Evolutionary conservation across 2,888 invertebrate species (phyloP), one percentile per base, ranked within the genome.

Genomic region (Argyresthia albistria): DNA sequence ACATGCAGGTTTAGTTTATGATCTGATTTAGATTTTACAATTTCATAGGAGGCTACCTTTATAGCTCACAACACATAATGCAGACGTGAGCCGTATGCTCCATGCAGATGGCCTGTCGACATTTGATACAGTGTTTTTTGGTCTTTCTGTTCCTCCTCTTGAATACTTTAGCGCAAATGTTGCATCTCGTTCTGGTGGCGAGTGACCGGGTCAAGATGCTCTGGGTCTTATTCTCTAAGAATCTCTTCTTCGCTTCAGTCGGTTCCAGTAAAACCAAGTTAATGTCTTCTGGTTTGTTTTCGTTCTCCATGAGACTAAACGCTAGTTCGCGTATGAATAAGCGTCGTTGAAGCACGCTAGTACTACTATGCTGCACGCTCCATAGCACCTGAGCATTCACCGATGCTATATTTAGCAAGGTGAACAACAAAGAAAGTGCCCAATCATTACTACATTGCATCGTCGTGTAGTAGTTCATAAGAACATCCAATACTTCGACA

Each of bases 381-480:
- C 83, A 87, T 54, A 86, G 59, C 1, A 86, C 81, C 65, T 88
- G 88, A 46, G 87, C 74, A 59, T 86, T 87, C 0, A 87, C 65
- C 0, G 81, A 70, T 1, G 86, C 83, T 60, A 87, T 76, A 56
- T 88, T 86, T 11, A 87, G 63, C 51, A 87, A 58, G 35, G 77
- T 77, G 54, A 80, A 84, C 58, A 87, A 86, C 54, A 87, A 59
- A 4, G 83, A 76, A 8, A 82, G 57, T 0, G 78, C 75, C 87
- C 87, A 88, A 57, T 80, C 73, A 57, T 84, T 83, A n/a, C 78
- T 76, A 54, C 76, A 69, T 54, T 83, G 80, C 73, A 80, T 72
- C 6, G 84, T 80, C 0, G 84, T 84, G 55, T 87, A 87, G 60
- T 81, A 81, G 64, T 81, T 73, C 76, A 83, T 82, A 8, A 87